Evolutionary conservation across 1,140 invertebrate genomes (phyloP).

Genomic region (Sesamia nonagrioides): DNA sequence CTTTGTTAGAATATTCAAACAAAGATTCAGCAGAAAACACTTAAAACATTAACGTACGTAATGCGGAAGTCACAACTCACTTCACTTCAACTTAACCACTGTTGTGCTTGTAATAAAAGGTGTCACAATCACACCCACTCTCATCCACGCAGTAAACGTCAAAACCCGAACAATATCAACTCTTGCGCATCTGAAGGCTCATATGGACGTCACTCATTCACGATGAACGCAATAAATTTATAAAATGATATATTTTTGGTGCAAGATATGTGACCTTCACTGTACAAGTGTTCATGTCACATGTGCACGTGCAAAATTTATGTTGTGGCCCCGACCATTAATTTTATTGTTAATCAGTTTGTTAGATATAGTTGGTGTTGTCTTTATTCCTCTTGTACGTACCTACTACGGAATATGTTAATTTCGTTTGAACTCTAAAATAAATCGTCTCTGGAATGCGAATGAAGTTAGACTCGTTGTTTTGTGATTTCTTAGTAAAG

Average conservation of each 20-base stretch:
- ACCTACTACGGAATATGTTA: background rate
- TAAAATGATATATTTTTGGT: conserved; percentile 51
- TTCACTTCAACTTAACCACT: conserved; percentile 42
- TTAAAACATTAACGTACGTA: conserved; percentile 25
- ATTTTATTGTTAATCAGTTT: conserved; percentile 41
- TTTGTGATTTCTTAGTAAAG: conserved; percentile 12
- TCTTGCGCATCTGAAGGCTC: conserved; percentile 32
- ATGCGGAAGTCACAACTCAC: conserved; percentile 42
- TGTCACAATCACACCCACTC: conserved; percentile 28
- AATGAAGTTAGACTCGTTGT: conserved; percentile 19
- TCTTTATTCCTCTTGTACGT: conserved; percentile 1
- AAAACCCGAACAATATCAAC: conserved; percentile 36
- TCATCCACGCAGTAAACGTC: conserved; percentile 8
- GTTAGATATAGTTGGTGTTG: conserved; percentile 30
- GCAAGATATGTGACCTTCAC: conserved; percentile 21
- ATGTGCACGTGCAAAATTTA: conserved; percentile 25
- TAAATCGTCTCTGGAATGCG: conserved; percentile 23
- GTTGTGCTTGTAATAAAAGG: conserved; percentile 42
- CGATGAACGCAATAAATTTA: conserved; percentile 43
- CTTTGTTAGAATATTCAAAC: conserved; percentile 28
- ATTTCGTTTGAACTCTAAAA: conserved; percentile 37
- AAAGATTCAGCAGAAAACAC: conserved; percentile 1
- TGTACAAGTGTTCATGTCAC: conserved; percentile 19
- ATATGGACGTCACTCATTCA: conserved; percentile 44
- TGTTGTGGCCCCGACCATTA: conserved; percentile 12